These are phyloP conservation scores for Nomada ruficornis DNA, from an alignment of 2,888 invertebrate species.

Conservation along the genomic window DNA sequence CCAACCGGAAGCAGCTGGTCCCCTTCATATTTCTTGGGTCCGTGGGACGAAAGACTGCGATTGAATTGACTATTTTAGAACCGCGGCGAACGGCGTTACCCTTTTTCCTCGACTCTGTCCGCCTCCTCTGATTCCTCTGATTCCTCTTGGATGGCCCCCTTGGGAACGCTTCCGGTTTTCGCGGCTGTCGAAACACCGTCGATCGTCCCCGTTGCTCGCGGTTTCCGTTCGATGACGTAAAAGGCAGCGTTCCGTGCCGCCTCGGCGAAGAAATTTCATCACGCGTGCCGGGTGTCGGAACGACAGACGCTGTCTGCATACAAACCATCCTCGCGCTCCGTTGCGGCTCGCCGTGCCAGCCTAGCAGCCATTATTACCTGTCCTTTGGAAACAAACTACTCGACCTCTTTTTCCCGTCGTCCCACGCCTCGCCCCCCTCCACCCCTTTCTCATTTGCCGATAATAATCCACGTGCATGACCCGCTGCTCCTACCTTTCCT, in stretches of 20 bases:
- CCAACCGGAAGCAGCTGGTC: conserved; percentile 51
- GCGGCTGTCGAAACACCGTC: conserved; percentile 39
- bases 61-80: conserved; percentile 30
- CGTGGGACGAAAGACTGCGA: conserved; percentile 19
- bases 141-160: neutral
- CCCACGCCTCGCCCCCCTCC: conserved; percentile 8
- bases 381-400: conserved; percentile 76
- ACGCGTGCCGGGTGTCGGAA: conserved; percentile 80
- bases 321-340: conserved; percentile 72
- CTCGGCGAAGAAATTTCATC: conserved; percentile 77
- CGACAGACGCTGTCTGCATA: conserved; percentile 78
- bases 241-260: conserved; percentile 58
- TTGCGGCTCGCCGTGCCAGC: conserved; percentile 38
- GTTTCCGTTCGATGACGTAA: conserved; percentile 57
- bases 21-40: conserved; percentile 18
- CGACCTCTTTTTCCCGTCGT: conserved; percentile 46
- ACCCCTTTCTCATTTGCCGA: conserved; percentile 44
- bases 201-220: conserved; percentile 55
- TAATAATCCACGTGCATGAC: conserved; percentile 53
- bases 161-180: neutral
- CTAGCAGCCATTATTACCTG: conserved; percentile 78
- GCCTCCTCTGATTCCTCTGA: neutral
- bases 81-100: neutral
- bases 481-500: conserved; percentile 13
- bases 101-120: neutral